These are phyloP conservation scores for Marasmarcha lunaedactyla DNA, from an alignment of 2,888 invertebrate species.

Conservation along the genomic window DNA sequence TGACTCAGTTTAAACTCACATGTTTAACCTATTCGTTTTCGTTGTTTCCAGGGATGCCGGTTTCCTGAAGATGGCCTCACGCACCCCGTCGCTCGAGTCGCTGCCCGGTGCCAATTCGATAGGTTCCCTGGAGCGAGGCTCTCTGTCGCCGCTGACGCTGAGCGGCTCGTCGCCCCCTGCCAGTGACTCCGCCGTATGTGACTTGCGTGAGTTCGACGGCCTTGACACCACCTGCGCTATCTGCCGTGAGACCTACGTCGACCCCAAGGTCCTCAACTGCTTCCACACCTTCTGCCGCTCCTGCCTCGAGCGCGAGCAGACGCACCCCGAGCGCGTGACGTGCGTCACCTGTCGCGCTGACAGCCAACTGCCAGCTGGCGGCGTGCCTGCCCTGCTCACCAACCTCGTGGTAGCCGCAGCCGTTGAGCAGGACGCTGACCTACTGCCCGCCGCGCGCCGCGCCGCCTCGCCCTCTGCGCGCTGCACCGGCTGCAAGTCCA, in stretches of 20 bases:
- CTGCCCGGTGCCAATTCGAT: conserved; percentile 91
- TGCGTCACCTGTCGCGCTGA: conserved; percentile 78
- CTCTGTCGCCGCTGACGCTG: conserved; percentile 84
- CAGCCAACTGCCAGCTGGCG: conserved; percentile 61
- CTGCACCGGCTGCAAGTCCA: conserved; percentile 97
- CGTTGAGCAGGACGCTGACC: conserved; percentile 66
- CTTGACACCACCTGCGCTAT: conserved; percentile 75
- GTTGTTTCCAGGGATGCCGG: conserved; percentile 78
- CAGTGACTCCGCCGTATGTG: conserved; percentile 86
- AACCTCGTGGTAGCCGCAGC: conserved; percentile 73
- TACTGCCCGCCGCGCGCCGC: conserved; percentile 53
- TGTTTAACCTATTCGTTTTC: too few species aligned
- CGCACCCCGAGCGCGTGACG: conserved; percentile 77
- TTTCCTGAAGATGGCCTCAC: conserved; percentile 94
- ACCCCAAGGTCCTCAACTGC: conserved; percentile 83
- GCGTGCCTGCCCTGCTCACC: conserved; percentile 75
- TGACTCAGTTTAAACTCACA: background rate
- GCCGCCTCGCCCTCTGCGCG: conserved; percentile 69
- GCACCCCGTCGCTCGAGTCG: conserved; percentile 93
- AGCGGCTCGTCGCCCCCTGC: conserved; percentile 90
- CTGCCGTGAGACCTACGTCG: conserved; percentile 81
- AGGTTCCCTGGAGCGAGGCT: conserved; percentile 88
- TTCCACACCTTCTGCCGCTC: conserved; percentile 87
- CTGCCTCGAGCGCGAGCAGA: conserved; percentile 81
- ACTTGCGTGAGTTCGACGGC: conserved; percentile 74